Conservation (phyloP, 2,797 vertebrate genomes). For the Falco biarmicus region DNA sequence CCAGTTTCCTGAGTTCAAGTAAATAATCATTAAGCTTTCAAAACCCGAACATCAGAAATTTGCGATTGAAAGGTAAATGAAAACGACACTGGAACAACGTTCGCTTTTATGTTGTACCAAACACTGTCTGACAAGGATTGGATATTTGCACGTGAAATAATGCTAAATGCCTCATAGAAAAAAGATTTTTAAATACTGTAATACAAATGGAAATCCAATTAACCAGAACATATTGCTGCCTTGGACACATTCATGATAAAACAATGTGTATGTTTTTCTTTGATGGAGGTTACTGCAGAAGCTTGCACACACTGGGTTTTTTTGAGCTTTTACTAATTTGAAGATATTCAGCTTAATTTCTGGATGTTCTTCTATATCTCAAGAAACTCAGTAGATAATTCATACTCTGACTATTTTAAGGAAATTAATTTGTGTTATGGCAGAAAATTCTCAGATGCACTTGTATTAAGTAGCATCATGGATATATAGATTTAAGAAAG, state of each 20-base stretch:
- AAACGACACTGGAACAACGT: neutral
- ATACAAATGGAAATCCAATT: neutral
- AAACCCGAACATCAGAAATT: neutral
- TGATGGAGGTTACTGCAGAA: neutral
- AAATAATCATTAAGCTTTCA: neutral
- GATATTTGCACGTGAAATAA: neutral
- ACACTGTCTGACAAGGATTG: fast-evolving
- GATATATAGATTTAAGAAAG: neutral
- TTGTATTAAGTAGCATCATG: neutral
- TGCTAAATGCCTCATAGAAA: neutral
- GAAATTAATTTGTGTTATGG: neutral
- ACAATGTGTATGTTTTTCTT: neutral
- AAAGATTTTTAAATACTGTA: neutral
- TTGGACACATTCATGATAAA: neutral
- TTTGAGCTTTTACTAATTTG: neutral
- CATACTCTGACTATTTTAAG: neutral
- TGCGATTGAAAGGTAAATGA: neutral
- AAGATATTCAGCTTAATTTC: neutral
- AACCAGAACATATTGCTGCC: neutral
- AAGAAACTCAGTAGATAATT: neutral
- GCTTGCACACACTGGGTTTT: neutral
- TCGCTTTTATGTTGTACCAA: neutral
- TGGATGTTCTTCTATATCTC: neutral
- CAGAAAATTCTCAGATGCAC: neutral
- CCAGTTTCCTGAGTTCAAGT: neutral